Evolutionary conservation across 2,888 invertebrate genomes (phyloP).

Genomic region (Cephus spinipes): DNA sequence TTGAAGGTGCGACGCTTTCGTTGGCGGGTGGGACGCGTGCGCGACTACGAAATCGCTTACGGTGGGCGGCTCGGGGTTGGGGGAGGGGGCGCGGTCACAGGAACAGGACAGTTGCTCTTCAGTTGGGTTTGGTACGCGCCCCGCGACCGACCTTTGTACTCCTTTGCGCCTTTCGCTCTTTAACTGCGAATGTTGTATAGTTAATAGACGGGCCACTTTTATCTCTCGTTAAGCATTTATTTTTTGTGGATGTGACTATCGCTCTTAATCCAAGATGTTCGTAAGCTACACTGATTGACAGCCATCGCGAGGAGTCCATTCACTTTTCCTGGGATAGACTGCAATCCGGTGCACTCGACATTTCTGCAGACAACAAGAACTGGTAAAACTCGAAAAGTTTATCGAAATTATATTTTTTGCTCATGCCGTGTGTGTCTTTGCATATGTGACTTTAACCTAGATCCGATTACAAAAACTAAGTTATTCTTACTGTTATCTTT

Average conservation of each 20-base stretch:
- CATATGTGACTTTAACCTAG: background rate
- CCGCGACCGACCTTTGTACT: constrained; percentile 44
- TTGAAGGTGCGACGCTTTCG: constrained; percentile 27
- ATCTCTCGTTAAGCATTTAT: background rate
- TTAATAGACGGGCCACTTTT: background rate
- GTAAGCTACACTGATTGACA: background rate
- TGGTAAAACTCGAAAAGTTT: background rate
- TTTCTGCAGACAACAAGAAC: background rate
- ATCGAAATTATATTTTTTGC: background rate
- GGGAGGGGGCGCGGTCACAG: constrained; percentile 57
- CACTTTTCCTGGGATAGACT: background rate
- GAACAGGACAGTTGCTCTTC: constrained; percentile 52
- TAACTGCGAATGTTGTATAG: background rate
- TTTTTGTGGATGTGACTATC: background rate
- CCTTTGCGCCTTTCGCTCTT: background rate
- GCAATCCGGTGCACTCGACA: background rate
- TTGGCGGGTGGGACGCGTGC: constrained; percentile 56
- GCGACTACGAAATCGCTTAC: constrained; percentile 47
- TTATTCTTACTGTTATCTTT: background rate
- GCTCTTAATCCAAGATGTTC: background rate
- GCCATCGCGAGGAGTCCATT: background rate
- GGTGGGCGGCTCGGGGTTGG: constrained; percentile 19
- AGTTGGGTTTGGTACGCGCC: constrained; percentile 63
- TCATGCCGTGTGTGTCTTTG: background rate
- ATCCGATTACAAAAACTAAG: background rate